Evolutionary conservation across 2,888 invertebrate genomes (phyloP).

Genomic region (Margaritifera margaritifera): DNA sequence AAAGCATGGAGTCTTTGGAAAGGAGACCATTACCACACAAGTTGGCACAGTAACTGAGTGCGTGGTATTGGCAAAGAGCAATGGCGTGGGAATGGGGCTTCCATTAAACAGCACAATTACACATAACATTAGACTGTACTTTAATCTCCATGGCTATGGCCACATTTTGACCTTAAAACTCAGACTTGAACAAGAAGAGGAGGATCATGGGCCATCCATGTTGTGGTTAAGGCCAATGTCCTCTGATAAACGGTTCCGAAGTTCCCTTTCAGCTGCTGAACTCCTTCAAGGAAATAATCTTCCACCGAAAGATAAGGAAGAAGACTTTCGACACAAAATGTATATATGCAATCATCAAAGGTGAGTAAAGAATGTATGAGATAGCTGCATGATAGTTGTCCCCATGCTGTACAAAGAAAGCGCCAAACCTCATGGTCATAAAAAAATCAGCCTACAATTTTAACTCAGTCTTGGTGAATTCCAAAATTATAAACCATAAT

Average conservation of each 20-base stretch:
- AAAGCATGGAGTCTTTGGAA: conserved; percentile 47
- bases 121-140: conserved; percentile 46
- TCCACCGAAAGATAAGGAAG: conserved; percentile 42
- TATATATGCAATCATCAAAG: conserved; percentile 48
- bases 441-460: no score
- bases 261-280: conserved; percentile 31
- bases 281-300: conserved; percentile 33
- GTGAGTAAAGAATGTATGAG: conserved; percentile 17
- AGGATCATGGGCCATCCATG: conserved; percentile 44
- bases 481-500: no score
- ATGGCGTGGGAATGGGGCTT: conserved; percentile 49
- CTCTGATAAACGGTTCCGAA: conserved; percentile 42
- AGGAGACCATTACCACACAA: conserved; percentile 44
- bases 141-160: conserved; percentile 45
- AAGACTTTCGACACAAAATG: conserved; percentile 40
- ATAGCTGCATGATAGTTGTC: no score
- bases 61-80: conserved; percentile 49
- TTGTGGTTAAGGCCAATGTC: conserved; percentile 48
- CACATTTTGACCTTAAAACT: conserved; percentile 49
- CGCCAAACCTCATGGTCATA: no score
- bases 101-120: conserved; percentile 37
- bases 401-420: no score
- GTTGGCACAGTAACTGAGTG: conserved; percentile 49
- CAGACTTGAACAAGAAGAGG: conserved; percentile 37
- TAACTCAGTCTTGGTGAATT: no score